Evolutionary conservation across 2,113 vertebrate genomes (phyloP), one percentile per base, ranked within the genome.

Genomic region (Tympanuchus pallidicinctus): DNA sequence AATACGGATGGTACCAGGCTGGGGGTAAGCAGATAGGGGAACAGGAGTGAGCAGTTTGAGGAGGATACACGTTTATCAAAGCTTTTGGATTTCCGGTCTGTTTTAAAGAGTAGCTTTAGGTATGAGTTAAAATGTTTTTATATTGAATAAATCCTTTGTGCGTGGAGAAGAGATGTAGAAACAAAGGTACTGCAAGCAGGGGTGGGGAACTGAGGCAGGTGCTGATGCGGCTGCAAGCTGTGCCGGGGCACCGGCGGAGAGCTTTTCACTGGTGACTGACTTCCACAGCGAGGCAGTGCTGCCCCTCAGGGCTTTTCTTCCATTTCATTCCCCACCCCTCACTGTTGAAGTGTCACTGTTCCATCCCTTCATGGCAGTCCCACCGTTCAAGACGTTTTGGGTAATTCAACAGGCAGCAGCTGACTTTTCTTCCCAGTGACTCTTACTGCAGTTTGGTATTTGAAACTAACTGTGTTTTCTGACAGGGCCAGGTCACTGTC

Each of bases 381-480:
- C 59, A 52, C 66, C 81, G 70, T 75, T 88, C 64, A 43, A 18
- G 47, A 91, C 91, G 57, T 91, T 92, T 94, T 65, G 54, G 40
- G 32, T 10, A 5, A 59, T 45, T 47, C 52, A 88, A 74, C 25
- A 65, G 59, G 40, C 65, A 36, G 90, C 74, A 92, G 70, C 50
- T 91, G 73, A 94, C 42, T 73, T 89, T 18, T 57, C 89, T 89
- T 92, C 50, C 73, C 1, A 0, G 6, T 82, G 60, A 65, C 56
- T 70, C 70, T 75, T 72, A 42, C 11, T 10, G 45, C 20, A 67
- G 52, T 50, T 18, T 70, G 67, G 45, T 60, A 92, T 73, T 74
- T 88, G 88, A 94, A 92, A 59, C 10, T 42, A 83, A 79, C 73
- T 19, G 13, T 42, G 57, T 52, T 78, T 40, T 60, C n/a, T 69